Conservation (phyloP, 2,797 vertebrate species). For the Propithecus perrieri region DNA sequence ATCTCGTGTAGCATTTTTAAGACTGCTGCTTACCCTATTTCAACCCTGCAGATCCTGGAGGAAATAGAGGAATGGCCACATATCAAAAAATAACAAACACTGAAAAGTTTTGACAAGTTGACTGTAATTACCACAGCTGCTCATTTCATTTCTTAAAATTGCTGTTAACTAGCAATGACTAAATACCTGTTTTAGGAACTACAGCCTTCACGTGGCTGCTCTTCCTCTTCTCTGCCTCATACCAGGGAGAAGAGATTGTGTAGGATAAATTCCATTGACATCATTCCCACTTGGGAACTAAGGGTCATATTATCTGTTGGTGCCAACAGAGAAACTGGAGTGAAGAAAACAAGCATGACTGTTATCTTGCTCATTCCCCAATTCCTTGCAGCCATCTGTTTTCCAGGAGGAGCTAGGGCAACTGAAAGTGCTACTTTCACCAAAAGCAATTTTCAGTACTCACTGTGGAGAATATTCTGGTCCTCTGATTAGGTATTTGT, state of each 20-base stretch:
- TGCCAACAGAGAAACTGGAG: background rate
- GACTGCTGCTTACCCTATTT: slow-evolving; percentile 72
- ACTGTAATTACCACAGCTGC: slow-evolving; percentile 52
- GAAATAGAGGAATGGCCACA: slow-evolving; percentile 59
- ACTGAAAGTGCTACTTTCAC: background rate
- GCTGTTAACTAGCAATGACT: slow-evolving; percentile 56
- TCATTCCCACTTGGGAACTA: background rate
- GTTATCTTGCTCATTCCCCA: background rate
- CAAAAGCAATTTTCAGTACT: background rate
- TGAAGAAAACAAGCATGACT: background rate
- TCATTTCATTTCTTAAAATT: slow-evolving; percentile 53
- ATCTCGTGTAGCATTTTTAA: slow-evolving; percentile 66
- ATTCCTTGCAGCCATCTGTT: background rate
- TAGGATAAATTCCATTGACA: background rate
- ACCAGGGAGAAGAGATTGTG: background rate
- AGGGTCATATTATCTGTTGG: background rate
- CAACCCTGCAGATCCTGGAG: slow-evolving; percentile 68
- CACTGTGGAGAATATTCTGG: background rate
- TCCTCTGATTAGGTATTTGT: background rate
- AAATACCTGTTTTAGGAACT: slow-evolving; percentile 24
- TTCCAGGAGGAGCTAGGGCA: background rate
- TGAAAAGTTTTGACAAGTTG: slow-evolving; percentile 67
- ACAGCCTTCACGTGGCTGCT: background rate
- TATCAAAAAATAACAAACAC: slow-evolving; percentile 70
- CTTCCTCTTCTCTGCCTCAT: background rate